These are phyloP conservation scores for Eulemur rubriventer DNA, from an alignment of 2,797 vertebrate genomes.

Conservation along the genomic window DNA sequence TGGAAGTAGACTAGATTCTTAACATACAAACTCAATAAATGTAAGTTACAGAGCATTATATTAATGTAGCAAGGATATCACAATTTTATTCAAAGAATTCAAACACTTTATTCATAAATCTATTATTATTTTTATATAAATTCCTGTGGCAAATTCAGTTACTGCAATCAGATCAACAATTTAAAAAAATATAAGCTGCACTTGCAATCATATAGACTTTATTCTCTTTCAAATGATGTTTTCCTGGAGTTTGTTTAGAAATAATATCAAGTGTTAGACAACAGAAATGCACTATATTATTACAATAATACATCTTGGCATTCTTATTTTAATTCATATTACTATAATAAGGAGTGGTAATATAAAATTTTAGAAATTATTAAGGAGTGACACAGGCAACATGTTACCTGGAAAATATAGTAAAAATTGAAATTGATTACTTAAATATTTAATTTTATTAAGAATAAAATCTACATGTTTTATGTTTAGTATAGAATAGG, in stretches of 20 bases:
- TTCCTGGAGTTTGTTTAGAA: constrained; percentile 35
- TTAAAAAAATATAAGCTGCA: not conserved
- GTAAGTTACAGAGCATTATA: not conserved
- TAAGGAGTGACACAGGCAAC: not conserved
- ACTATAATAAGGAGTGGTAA: not conserved
- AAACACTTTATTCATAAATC: not conserved
- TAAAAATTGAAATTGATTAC: not conserved
- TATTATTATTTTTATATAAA: not conserved
- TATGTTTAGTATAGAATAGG: not conserved
- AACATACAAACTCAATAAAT: not conserved
- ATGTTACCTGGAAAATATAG: not conserved
- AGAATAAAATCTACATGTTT: not conserved
- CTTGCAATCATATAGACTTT: not conserved
- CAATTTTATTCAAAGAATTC: not conserved
- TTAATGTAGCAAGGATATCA: not conserved
- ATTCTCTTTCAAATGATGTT: not conserved
- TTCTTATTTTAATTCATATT: constrained; percentile 28
- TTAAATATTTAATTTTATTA: not conserved
- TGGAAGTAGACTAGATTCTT: not conserved
- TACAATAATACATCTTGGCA: not conserved
- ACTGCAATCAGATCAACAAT: not conserved
- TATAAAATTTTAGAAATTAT: constrained; percentile 24
- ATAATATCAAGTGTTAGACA: not conserved
- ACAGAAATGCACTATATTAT: not conserved
- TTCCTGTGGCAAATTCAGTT: not conserved